Conservation (phyloP, 2,888 invertebrate species). For the Lycocerus yunnanus region DNA sequence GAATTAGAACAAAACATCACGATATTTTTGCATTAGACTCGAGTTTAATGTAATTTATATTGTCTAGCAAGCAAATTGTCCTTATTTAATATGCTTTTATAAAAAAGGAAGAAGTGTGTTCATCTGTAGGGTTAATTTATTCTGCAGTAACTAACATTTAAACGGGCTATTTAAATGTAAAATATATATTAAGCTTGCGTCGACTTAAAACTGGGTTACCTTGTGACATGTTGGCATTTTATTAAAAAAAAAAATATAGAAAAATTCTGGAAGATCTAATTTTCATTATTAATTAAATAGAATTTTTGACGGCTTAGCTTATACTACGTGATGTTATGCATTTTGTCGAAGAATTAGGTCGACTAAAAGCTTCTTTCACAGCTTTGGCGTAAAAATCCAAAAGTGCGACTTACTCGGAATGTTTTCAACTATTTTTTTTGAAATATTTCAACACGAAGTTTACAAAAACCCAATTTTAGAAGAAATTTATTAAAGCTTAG, state of each 20-base stretch:
- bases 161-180: not conserved
- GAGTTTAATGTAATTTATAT: not conserved
- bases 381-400: not conserved
- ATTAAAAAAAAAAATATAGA: not conserved
- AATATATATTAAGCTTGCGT: not conserved
- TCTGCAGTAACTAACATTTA: not conserved
- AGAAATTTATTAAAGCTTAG: not conserved
- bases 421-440: not conserved
- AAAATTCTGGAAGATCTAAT: not conserved
- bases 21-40: conserved; percentile 19
- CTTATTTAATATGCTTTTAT: conserved; percentile 2
- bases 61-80: conserved; percentile 1
- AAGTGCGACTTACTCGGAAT: not conserved
- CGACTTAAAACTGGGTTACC: not conserved
- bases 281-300: not conserved
- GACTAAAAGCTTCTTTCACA: not conserved
- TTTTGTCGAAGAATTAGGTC: not conserved
- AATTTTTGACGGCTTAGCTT: not conserved
- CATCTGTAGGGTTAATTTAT: not conserved
- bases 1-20: conserved; percentile 20
- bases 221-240: not conserved
- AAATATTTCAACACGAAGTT: not conserved
- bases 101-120: not conserved
- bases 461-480: not conserved
- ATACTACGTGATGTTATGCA: not conserved